A percentile compares a stretch with the other conserved stretches of the same genome.
phyloP scores from a whole-genome alignment of 2,797 vertebrate genomes.

The Galaxias olidus region DNA sequence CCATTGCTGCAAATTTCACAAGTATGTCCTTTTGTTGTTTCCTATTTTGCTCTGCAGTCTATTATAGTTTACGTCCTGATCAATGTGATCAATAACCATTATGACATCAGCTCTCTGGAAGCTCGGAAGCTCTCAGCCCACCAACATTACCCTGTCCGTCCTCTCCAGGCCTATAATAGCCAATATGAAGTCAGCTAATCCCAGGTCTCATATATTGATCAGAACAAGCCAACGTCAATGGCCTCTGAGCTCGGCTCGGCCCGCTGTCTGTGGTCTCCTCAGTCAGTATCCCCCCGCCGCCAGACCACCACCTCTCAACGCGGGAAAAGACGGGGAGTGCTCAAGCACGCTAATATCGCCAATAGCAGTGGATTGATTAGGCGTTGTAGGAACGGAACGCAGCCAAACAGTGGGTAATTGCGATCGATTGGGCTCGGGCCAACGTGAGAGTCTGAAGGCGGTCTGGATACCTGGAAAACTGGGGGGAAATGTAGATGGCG shows the following conservation, averaged over 20 bases:
- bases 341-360: slow-evolving; percentile 63
- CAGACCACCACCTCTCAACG: neutral
- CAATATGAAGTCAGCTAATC: slow-evolving; percentile 48
- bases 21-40: too few species aligned
- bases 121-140: slow-evolving; percentile 30
- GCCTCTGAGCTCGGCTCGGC: too few species aligned
- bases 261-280: slow-evolving; percentile 26
- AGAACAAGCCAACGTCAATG: slow-evolving; percentile 33
- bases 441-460: slow-evolving; percentile 44
- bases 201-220: slow-evolving; percentile 57
- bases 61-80: slow-evolving; percentile 4
- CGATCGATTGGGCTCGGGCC: slow-evolving; percentile 60
- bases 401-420: slow-evolving; percentile 71
- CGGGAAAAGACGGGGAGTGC: slow-evolving; percentile 29
- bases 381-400: slow-evolving; percentile 68
- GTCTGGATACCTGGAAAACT: slow-evolving; percentile 45
- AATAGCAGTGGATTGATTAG: slow-evolving; percentile 68
- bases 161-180: slow-evolving; percentile 21
- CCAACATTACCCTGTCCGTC: slow-evolving; percentile 29
- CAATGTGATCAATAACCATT: slow-evolving; percentile 28
- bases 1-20: too few species aligned
- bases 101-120: slow-evolving; percentile 27
- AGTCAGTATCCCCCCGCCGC: slow-evolving; percentile 14
- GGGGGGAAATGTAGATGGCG: slow-evolving; percentile 51
- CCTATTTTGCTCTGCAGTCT: slow-evolving; percentile 19